Evolutionary conservation across 2,888 invertebrate genomes (phyloP).

Genomic region (Leucania comma): DNA sequence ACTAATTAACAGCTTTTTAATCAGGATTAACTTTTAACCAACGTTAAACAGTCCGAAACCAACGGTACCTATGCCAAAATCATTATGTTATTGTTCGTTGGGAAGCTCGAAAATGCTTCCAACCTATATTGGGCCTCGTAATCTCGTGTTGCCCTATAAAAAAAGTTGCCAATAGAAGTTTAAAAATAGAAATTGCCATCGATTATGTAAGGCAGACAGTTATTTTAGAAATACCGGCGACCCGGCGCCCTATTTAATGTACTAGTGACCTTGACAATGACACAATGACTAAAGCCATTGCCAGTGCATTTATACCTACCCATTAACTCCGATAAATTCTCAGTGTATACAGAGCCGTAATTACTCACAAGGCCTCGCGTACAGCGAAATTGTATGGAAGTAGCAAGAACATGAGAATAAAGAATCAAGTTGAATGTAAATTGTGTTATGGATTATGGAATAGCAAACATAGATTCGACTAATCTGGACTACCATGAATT

Average conservation of each 20-base stretch:
- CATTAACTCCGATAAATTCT: slow-evolving; percentile 33
- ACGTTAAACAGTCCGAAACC: no score
- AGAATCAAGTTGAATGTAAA: not conserved
- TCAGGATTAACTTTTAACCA: not conserved
- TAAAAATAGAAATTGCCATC: slow-evolving; percentile 28
- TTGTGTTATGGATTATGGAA: not conserved
- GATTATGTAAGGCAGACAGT: slow-evolving; percentile 1
- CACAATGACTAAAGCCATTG: slow-evolving; percentile 22
- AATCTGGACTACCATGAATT: not conserved
- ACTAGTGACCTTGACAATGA: slow-evolving; percentile 34
- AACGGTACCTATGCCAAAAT: no score
- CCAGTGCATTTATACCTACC: slow-evolving; percentile 13
- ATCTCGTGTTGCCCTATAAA: not conserved
- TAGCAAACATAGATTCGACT: not conserved
- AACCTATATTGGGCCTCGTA: no score
- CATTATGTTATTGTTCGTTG: no score
- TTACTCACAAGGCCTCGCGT: slow-evolving; percentile 36
- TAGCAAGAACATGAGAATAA: not conserved
- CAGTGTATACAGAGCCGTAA: slow-evolving; percentile 29
- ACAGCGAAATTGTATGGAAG: slow-evolving; percentile 9
- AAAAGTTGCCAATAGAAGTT: not conserved
- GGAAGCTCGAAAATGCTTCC: no score
- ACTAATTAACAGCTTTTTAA: not conserved
- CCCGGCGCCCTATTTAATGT: not conserved
- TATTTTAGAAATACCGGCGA: slow-evolving; percentile 15